Evolutionary conservation across 2,888 invertebrate genomes (phyloP), one percentile per base, ranked within the genome.

Genomic region (Apamea anceps): DNA sequence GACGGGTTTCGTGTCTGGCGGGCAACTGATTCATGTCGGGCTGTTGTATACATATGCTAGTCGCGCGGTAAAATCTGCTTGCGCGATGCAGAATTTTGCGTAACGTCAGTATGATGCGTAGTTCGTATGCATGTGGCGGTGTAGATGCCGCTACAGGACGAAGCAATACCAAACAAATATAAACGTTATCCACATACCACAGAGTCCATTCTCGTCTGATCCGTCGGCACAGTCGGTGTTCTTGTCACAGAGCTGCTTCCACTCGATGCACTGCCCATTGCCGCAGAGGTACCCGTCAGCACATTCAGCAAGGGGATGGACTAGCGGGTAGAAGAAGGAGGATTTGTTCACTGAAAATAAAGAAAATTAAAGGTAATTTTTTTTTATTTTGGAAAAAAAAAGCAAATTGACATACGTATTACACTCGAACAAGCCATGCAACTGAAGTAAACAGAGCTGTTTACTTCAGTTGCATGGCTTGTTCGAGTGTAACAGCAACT

Each of bases 161-260:
- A 28, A 28, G 2, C 10, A 42, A 25, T 42, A 28, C 25, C 25
- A 73, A 72, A 25, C 12, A n/a, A 70, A 81, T 57, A 18, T 25
- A 18, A 65, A 37, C 63, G 0, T 15, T 77, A 76, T 51, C 1
- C 21, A 66, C 94, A 96, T 93, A 96, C 97, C 92, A 88, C 98
- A 98, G 1, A 96, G 93, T 2, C 97, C 97, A 0, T 97, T 96
- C 93, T 99, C 99, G 91, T 99, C 99, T 13, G 97, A 97, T 0
- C 97, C 97, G 89, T 98, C 98, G 67, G 92, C 93, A 90, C 99
- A 99, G 92, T 99, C 97, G 0, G 92, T 88, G 0, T 93, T 93
- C 0, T 96, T 96, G 91, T 98, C 97, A 93, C 98, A 98, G 0
- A 98, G 97, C 10, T 97, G 95, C 0, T 94, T 90, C 93, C 97